Conservation (phyloP, 2,113 vertebrate species). For the Setophaga coronata region DNA sequence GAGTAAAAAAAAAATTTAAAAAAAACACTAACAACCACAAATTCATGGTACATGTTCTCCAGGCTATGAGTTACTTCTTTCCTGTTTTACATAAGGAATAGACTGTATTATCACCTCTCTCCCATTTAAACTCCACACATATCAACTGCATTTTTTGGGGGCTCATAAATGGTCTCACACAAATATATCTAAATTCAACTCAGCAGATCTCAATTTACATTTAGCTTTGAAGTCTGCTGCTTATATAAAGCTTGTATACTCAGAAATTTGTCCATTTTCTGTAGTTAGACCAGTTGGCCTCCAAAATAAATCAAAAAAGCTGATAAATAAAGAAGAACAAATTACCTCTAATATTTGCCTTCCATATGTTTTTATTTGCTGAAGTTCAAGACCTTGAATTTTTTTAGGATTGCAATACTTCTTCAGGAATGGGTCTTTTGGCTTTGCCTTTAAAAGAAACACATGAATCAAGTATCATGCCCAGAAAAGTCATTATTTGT, state of each 20-base stretch:
- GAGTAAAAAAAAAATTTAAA: neutral
- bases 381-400: slow-evolving; percentile 91
- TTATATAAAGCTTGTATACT: neutral
- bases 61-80: neutral
- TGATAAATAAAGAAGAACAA: neutral
- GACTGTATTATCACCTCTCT: neutral
- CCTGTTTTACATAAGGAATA: neutral
- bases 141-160: neutral
- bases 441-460: slow-evolving; percentile 84
- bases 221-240: neutral
- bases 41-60: neutral
- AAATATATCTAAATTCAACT: neutral
- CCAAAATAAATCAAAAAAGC: neutral
- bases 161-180: neutral
- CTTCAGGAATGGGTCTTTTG: slow-evolving; percentile 90
- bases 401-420: slow-evolving; percentile 97
- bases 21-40: neutral
- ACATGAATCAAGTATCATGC: neutral
- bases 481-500: neutral
- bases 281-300: neutral
- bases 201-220: neutral
- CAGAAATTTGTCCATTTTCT: neutral
- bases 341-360: slow-evolving; percentile 94
- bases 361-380: slow-evolving; percentile 89
- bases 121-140: neutral